Percentiles rank a stretch among this genome's conserved stretches.
These are phyloP conservation scores for Wasmannia auropunctata DNA, from an alignment of 1,140 invertebrate species.

Conservation along the genomic window DNA sequence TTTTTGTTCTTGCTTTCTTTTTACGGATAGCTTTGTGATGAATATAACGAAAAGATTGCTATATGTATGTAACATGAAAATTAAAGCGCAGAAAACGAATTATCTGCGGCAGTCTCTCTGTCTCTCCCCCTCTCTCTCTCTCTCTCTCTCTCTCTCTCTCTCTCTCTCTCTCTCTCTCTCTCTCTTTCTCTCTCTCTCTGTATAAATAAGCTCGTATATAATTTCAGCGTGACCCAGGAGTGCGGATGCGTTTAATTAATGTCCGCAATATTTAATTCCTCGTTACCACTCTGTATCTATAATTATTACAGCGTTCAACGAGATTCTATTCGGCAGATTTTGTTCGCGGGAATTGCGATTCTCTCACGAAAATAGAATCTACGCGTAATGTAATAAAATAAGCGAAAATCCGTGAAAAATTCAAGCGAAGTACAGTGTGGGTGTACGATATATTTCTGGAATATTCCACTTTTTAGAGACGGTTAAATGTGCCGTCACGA, in stretches of 20 bases:
- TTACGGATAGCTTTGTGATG: neutral
- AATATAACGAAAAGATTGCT: neutral
- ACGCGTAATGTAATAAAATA: neutral
- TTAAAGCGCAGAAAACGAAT: constrained; percentile 29
- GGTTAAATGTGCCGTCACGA: neutral
- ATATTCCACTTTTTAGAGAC: neutral
- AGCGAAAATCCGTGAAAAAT: constrained; percentile 17
- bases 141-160: too few species aligned
- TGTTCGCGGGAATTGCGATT: neutral
- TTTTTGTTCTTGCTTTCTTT: neutral
- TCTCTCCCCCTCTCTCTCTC: neutral
- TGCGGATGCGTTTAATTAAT: constrained; percentile 23
- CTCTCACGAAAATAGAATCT: neutral
- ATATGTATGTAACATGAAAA: neutral
- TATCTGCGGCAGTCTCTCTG: neutral
- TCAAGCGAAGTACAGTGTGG: neutral
- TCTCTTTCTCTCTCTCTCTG: too few species aligned
- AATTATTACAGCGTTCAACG: constrained; percentile 18
- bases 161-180: neutral
- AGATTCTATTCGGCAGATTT: constrained; percentile 8
- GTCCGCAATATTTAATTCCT: constrained; percentile 43
- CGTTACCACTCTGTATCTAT: constrained; percentile 37
- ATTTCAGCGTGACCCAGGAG: neutral
- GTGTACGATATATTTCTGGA: neutral
- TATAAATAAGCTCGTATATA: constrained; percentile 13